phyloP scores from a whole-genome alignment of 1,140 invertebrate genomes.

The Globodera rostochiensis region DNA sequence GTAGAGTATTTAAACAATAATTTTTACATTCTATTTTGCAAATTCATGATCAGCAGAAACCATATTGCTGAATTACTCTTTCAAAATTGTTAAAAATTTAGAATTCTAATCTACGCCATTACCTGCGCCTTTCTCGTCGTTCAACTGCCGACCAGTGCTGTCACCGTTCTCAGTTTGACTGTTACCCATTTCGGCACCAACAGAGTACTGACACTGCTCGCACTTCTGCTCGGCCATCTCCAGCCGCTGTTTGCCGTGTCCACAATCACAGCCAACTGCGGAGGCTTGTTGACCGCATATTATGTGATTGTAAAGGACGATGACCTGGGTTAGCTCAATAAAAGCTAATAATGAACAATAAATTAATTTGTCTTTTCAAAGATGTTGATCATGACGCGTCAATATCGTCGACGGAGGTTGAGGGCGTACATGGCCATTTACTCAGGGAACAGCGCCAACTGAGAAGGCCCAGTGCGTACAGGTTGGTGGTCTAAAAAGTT shows the following conservation, averaged over 20 bases:
- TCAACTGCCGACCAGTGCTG: constrained; percentile 60
- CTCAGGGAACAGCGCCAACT: constrained; percentile 23
- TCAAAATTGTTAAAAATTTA: constrained; percentile 39
- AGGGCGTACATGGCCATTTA: neutral
- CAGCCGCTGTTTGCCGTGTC: constrained; percentile 49
- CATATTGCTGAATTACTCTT: neutral
- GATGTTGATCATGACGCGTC: constrained; percentile 57
- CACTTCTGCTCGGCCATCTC: constrained; percentile 50
- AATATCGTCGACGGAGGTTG: constrained; percentile 41
- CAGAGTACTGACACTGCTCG: constrained; percentile 47
- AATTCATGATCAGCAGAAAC: neutral
- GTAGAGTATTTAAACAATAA: constrained; percentile 7
- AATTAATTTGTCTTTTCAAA: neutral
- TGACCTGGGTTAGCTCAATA: constrained; percentile 48
- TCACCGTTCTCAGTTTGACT: constrained; percentile 57
- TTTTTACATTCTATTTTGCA: neutral
- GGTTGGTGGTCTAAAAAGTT: neutral
- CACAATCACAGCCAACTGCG: constrained; percentile 59
- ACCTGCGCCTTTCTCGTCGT: constrained; percentile 63
- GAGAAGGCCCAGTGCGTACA: constrained; percentile 28
- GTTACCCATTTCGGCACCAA: constrained; percentile 65
- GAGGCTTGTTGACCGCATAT: constrained; percentile 62
- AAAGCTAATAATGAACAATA: neutral
- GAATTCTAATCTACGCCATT: constrained; percentile 64
- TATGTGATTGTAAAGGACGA: constrained; percentile 65